Percentiles rank a stretch among this genome's conserved stretches.
phyloP scores from a whole-genome alignment of 2,888 invertebrate species.

The Scaptomyza flava region DNA sequence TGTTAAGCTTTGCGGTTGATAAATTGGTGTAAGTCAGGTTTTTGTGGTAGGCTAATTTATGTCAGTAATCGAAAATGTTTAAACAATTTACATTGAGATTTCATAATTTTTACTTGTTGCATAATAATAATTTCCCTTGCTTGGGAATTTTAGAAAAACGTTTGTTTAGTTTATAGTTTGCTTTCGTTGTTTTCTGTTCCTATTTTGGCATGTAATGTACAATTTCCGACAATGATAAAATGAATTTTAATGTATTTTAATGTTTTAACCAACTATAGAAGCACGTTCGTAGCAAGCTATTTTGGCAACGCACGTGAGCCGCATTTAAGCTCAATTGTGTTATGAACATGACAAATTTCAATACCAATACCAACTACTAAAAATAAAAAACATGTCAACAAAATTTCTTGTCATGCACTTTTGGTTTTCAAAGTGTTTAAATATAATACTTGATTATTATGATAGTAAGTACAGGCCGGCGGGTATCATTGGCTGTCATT shows the following conservation, averaged over 20 bases:
- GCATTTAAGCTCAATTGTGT: conserved; percentile 47
- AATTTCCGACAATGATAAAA: conserved; percentile 1
- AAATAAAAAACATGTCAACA: neutral
- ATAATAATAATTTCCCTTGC: neutral
- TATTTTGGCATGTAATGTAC: conserved; percentile 2
- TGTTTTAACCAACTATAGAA: conserved; percentile 19
- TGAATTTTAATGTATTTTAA: neutral
- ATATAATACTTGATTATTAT: conserved; percentile 31
- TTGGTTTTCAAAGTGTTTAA: conserved; percentile 37
- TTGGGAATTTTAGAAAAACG: neutral
- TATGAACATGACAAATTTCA: conserved; percentile 46
- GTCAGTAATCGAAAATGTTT: neutral
- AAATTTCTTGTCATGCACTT: conserved; percentile 25
- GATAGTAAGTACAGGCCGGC: neutral
- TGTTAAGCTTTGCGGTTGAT: conserved; percentile 2
- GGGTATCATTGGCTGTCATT: conserved; percentile 41
- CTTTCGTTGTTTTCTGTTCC: neutral
- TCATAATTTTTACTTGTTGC: conserved; percentile 1
- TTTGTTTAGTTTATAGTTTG: neutral
- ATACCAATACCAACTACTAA: conserved; percentile 4
- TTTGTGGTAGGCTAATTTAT: conserved; percentile 1
- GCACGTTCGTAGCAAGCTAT: conserved; percentile 53
- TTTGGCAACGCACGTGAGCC: conserved; percentile 51
- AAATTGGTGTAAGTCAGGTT: conserved; percentile 16
- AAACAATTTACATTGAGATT: neutral